These are phyloP conservation scores for Chroicocephalus ridibundus DNA, from an alignment of 2,113 vertebrate genomes.

Conservation along the genomic window DNA sequence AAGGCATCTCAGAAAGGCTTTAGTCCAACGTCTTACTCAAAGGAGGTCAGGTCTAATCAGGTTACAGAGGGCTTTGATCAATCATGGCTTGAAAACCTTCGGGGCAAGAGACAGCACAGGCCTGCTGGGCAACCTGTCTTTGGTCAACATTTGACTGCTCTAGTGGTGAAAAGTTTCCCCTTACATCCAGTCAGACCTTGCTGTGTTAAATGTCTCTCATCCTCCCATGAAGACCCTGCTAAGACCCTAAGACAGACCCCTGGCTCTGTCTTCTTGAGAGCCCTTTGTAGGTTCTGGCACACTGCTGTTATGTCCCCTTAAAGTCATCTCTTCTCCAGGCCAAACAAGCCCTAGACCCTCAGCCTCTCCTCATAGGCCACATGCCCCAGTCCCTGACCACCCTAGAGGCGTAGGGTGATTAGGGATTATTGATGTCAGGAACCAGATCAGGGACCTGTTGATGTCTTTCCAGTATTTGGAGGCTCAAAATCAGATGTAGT, in stretches of 20 bases:
- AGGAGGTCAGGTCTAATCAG: background rate
- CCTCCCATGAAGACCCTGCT: background rate
- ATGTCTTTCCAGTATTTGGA: background rate
- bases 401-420: background rate
- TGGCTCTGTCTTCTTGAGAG: background rate
- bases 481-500: background rate
- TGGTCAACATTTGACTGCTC: background rate
- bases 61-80: background rate
- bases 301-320: background rate
- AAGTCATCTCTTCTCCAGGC: background rate
- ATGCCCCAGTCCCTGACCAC: background rate
- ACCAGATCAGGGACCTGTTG: background rate
- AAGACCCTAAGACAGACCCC: background rate
- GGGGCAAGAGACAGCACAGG: background rate
- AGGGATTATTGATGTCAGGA: rapidly evolving
- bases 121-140: background rate
- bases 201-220: background rate
- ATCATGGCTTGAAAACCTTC: background rate
- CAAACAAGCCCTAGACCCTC: background rate
- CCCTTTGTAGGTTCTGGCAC: background rate
- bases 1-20: background rate
- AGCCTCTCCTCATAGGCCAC: background rate
- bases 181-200: background rate
- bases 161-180: background rate
- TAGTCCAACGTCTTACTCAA: background rate